Evolutionary conservation across 2,888 invertebrate genomes (phyloP).

Genomic region (Dicranocentrus wangi): DNA sequence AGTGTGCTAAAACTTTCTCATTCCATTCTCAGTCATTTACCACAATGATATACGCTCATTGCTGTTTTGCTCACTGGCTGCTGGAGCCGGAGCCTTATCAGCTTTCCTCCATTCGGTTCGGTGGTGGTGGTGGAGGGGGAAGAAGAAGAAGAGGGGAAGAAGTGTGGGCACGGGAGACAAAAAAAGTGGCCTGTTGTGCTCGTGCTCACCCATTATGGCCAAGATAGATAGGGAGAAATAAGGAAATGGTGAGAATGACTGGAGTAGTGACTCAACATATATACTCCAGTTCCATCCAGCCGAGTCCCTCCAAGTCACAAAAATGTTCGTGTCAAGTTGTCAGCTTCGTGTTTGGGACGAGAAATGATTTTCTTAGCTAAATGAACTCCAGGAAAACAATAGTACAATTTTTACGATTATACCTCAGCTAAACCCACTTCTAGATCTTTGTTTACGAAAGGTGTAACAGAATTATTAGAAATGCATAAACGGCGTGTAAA

Average conservation of each 20-base stretch:
- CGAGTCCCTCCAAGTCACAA: too few species aligned
- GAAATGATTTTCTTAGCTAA: too few species aligned
- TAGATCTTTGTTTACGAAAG: too few species aligned
- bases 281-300: too few species aligned
- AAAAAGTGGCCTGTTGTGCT: conserved; percentile 20
- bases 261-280: conserved; percentile 27
- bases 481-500: too few species aligned
- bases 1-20: conserved; percentile 56
- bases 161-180: neutral
- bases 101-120: conserved; percentile 39
- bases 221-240: conserved; percentile 35
- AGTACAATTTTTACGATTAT: too few species aligned
- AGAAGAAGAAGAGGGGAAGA: neutral
- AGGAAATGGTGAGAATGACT: conserved; percentile 22
- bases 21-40: conserved; percentile 59
- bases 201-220: conserved; percentile 39
- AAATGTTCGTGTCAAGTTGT: too few species aligned
- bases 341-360: too few species aligned
- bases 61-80: conserved; percentile 33
- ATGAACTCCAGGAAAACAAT: too few species aligned
- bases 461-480: too few species aligned
- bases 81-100: conserved; percentile 49
- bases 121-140: neutral
- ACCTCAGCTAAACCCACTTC: too few species aligned
- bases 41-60: conserved; percentile 62